A percentile compares a stretch with the other conserved stretches of the same genome.
Evolutionary conservation across 2,888 invertebrate genomes (phyloP).

Genomic region (Slavum lentiscoides): DNA sequence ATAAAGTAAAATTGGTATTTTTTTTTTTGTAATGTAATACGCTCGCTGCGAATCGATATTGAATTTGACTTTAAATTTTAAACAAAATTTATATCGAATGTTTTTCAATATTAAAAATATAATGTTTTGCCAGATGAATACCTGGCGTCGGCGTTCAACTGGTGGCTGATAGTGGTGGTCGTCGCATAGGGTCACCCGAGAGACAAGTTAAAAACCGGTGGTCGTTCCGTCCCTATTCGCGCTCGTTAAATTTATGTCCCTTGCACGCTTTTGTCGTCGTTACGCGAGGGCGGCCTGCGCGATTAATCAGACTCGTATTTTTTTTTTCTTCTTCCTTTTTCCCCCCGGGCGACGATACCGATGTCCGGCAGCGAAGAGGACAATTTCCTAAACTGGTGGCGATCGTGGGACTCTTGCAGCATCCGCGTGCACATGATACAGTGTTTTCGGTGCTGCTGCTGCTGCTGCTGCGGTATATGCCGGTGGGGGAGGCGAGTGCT

Average conservation of each 20-base stretch:
- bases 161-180: slow-evolving; percentile 8
- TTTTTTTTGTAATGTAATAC: no score
- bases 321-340: neutral
- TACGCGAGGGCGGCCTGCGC: slow-evolving; percentile 29
- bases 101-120: no score
- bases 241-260: slow-evolving; percentile 46
- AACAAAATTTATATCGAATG: no score
- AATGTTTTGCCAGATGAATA: no score
- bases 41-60: no score
- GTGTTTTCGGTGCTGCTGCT: no score
- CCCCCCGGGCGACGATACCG: neutral
- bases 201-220: slow-evolving; percentile 22
- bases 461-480: no score
- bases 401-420: neutral
- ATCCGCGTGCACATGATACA: neutral
- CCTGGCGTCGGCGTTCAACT: slow-evolving; percentile 25
- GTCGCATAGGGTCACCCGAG: neutral
- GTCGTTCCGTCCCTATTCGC: slow-evolving; percentile 13
- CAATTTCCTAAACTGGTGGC: slow-evolving; percentile 36
- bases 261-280: slow-evolving; percentile 29
- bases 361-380: slow-evolving; percentile 45
- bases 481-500: neutral
- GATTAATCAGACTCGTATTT: slow-evolving; percentile 42
- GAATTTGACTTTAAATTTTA: no score
- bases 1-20: no score